These are phyloP conservation scores for Gymnocypris eckloni DNA, from an alignment of 2,797 vertebrate genomes.

Conservation along the genomic window DNA sequence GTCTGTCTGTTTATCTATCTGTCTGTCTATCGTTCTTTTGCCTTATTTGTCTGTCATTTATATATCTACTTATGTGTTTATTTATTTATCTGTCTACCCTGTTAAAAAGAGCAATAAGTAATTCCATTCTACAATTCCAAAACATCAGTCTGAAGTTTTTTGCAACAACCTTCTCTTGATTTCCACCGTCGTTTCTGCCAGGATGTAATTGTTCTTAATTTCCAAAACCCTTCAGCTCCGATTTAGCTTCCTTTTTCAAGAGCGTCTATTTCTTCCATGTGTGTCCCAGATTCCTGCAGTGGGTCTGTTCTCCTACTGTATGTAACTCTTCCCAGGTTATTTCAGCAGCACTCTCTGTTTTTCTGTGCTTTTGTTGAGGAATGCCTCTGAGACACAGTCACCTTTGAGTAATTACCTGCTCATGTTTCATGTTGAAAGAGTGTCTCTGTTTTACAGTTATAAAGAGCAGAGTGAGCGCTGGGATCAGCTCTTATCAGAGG, in stretches of 20 bases:
- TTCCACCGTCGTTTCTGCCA: slow-evolving; percentile 9
- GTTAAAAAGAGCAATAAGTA: neutral
- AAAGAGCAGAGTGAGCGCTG: slow-evolving; percentile 4
- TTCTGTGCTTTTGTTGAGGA: slow-evolving; percentile 52
- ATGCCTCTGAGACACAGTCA: slow-evolving; percentile 67
- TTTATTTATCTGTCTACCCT: neutral
- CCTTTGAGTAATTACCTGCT: slow-evolving; percentile 73
- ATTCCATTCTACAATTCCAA: neutral
- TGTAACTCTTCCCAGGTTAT: slow-evolving; percentile 50
- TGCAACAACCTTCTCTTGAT: neutral
- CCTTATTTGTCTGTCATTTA: neutral
- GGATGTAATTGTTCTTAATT: slow-evolving; percentile 37
- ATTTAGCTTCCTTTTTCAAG: slow-evolving; percentile 40
- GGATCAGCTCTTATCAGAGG: slow-evolving; percentile 30
- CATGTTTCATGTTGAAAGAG: slow-evolving; percentile 64
- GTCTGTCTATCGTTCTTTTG: neutral
- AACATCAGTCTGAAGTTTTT: slow-evolving; percentile 7
- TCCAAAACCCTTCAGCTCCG: slow-evolving; percentile 14
- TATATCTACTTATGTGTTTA: no score
- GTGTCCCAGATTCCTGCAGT: slow-evolving; percentile 46
- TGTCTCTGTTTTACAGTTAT: slow-evolving; percentile 61
- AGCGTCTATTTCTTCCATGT: slow-evolving; percentile 38
- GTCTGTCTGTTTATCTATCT: no score
- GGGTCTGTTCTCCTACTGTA: slow-evolving; percentile 18
- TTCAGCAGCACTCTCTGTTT: slow-evolving; percentile 25